A percentile compares a stretch with the other conserved stretches of the same genome.
These are phyloP conservation scores for Xerus inauris DNA, from an alignment of 2,113 vertebrate species.

Conservation along the genomic window DNA sequence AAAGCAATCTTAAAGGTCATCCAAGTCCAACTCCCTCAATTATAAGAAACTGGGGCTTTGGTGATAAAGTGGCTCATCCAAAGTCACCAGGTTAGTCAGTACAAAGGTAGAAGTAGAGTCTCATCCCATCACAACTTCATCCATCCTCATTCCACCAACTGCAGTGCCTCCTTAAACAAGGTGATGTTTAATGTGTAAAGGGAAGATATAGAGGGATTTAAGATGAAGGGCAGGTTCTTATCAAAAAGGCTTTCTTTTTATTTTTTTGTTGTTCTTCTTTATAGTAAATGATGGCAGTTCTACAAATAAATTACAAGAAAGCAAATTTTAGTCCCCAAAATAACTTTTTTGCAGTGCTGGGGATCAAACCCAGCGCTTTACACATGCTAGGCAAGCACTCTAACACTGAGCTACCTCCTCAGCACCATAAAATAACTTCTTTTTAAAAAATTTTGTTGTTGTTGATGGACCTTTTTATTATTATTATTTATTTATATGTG, in stretches of 20 bases:
- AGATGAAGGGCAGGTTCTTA: not conserved
- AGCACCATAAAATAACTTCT: not conserved
- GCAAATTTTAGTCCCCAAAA: not conserved
- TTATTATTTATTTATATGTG: no score
- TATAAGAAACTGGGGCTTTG: not conserved
- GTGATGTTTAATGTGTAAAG: not conserved
- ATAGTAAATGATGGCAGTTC: not conserved
- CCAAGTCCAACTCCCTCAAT: not conserved
- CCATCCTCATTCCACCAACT: not conserved
- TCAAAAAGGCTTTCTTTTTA: not conserved
- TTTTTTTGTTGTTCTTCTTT: not conserved
- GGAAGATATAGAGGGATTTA: not conserved
- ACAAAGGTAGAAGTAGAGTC: not conserved
- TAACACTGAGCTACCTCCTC: no score
- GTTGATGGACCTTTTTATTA: no score
- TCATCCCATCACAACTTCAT: not conserved
- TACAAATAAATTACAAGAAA: slow-evolving; percentile 28
- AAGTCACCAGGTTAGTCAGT: not conserved
- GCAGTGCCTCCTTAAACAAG: not conserved
- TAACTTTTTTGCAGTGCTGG: not conserved
- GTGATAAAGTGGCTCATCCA: not conserved
- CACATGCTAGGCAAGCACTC: not conserved
- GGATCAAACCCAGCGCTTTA: not conserved
- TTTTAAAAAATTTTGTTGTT: not conserved
- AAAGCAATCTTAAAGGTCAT: slow-evolving; percentile 10